Evolutionary conservation across 2,797 vertebrate species (phyloP), one percentile per base, ranked within the genome.

Genomic region (Enteromius mattozi): DNA sequence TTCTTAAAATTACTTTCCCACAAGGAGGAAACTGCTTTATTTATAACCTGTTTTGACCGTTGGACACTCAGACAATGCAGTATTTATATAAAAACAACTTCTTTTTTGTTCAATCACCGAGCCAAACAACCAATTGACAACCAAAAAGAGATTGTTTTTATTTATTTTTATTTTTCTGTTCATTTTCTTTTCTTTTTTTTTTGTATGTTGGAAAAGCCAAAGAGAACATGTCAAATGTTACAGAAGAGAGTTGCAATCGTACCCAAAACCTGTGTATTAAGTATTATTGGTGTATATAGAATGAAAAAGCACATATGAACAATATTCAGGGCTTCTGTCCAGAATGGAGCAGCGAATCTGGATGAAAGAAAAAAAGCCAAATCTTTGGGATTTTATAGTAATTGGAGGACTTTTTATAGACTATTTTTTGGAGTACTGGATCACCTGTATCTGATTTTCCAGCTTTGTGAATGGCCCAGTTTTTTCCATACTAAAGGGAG

Each of bases 121-220:
- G 95, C 95, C 95, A 95, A 94, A 94, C 91, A 91, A 89, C 92
- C 88, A 94, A 94, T 93, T 92, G 84, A 93, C 93, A 91, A 89
- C 91, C 93, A 92, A 94, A 94, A 92, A 89, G 85, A 93, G 90
- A 91, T 89, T 89, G 79, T 92, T 92, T 90, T 91, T 91, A 93
- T 95, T 96, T 95, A 93, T 89, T 90, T 83, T 86, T 66, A 1
- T 0, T 61, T 78, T 61, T 78, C 6, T 21, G 6, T 30, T 81
- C 84, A 54, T 59, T 75, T 51, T 76, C 6, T 12, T 75, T 75
- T 82, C 84, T 27, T 78, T 70, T 88, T 88, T 94, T 93, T 95
- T 92, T 94, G 85, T 93, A 91, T 86, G 82, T 92, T 88, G 83
- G 90, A 86, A 92, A 89, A 92, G 91, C 93, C 94, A 95, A 95